Evolutionary conservation across 2,797 vertebrate genomes (phyloP), one percentile per base, ranked within the genome.

Genomic region (Sphenopsis melanotis): DNA sequence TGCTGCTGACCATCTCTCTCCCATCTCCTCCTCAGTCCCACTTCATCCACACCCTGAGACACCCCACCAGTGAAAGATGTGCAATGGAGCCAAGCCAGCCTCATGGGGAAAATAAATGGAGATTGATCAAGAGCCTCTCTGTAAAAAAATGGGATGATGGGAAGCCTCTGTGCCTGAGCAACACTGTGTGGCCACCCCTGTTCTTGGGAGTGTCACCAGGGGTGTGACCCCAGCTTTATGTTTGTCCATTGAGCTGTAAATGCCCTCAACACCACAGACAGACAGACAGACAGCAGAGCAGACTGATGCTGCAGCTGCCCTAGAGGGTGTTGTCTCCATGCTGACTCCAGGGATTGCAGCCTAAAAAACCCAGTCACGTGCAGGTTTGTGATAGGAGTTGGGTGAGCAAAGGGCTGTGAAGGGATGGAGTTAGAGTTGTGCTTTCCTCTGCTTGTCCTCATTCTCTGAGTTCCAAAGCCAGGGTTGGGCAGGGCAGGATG

Each of bases 351-450:
- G 27, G 26, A 55, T 72, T 37, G 11, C 23, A 72, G 60, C 50
- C 63, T 8, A 26, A 59, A 64, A 60, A 7, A 7, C 18, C 9
- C 26, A 9, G 15, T 5, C 30, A 20, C 1, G 0, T 2, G 3
- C 12, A 16, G 0, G 0, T 19, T 12, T 6, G 0, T 56, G 59
- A 8, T 13, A 52, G 12, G 4, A 87, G n/a, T 27, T 36, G 37
- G 42, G 4, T 42, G 39, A 70, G 63, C 27, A 29, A 61, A 74
- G 55, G 55, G 3, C 32, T 60, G 30, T 29, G 44, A 71, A 69
- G 41, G 24, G 50, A 11, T 23, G 24, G 30, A 24, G 27, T n/a
- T 15, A 10, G 21, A n/a, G 19, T 0, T 4, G 1, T 24, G 16
- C 15, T 90, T 84, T 76, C n/a, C 41, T 74, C 66, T 72, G 3